Percentiles rank a stretch among this genome's conserved stretches.
Conservation (phyloP, 1,140 invertebrate genomes). For the Cecropterus lyciades region DNA sequence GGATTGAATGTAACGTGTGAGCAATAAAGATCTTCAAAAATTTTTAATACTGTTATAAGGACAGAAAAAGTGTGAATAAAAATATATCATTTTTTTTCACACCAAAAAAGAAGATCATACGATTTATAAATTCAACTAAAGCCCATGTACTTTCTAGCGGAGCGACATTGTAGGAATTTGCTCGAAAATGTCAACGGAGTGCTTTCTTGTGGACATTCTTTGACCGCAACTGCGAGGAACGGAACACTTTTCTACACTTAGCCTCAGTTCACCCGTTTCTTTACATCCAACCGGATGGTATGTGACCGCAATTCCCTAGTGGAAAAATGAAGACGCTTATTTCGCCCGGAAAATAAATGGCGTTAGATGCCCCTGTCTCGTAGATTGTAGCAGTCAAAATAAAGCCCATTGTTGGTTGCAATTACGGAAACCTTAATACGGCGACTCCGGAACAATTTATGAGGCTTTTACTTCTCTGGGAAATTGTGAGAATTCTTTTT, state of each 20-base stretch:
- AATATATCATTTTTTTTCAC: too few species aligned
- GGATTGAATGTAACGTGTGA: too few species aligned
- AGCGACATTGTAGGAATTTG: slow-evolving; percentile 32
- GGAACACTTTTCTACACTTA: slow-evolving; percentile 66
- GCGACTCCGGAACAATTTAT: slow-evolving; percentile 50
- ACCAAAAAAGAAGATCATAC: neutral
- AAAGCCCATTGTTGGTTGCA: slow-evolving; percentile 61
- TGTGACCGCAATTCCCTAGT: slow-evolving; percentile 59
- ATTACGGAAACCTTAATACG: slow-evolving; percentile 62
- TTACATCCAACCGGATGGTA: slow-evolving; percentile 37
- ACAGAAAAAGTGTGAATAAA: too few species aligned
- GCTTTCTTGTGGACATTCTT: slow-evolving; percentile 50
- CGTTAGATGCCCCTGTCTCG: slow-evolving; percentile 43
- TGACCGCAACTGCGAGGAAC: slow-evolving; percentile 43
- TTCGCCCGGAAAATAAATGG: slow-evolving; percentile 66
- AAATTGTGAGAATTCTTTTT: slow-evolving; percentile 38
- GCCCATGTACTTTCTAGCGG: slow-evolving; percentile 22
- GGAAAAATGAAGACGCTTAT: slow-evolving; percentile 58
- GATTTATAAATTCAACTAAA: slow-evolving; percentile 3
- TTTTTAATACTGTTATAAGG: too few species aligned
- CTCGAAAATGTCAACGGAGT: slow-evolving; percentile 54
- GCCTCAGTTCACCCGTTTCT: slow-evolving; percentile 36
- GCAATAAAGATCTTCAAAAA: too few species aligned
- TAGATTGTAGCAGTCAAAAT: slow-evolving; percentile 52
- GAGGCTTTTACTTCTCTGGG: slow-evolving; percentile 42